Evolutionary conservation across 2,888 invertebrate genomes (phyloP).

Genomic region (Amiota communis): DNA sequence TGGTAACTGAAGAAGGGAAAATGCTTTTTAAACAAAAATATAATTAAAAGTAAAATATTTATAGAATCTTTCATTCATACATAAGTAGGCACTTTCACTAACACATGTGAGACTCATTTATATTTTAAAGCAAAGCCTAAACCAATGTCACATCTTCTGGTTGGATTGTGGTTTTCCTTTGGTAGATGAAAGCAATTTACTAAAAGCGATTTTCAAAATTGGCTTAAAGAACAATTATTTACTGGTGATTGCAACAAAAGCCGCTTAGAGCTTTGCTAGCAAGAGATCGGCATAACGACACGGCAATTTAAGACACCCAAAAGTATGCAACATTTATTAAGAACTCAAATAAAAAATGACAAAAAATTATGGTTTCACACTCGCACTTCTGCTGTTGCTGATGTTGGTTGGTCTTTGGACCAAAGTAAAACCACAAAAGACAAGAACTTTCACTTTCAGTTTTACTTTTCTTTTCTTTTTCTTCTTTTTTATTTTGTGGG

Average conservation of each 20-base stretch:
- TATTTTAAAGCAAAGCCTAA: not conserved
- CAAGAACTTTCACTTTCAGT: no score
- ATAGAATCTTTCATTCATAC: constrained; percentile 34
- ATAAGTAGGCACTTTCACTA: constrained; percentile 1
- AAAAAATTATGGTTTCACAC: not conserved
- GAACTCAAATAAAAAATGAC: not conserved
- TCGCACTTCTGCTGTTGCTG: not conserved
- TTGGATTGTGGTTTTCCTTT: not conserved
- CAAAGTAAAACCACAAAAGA: no score
- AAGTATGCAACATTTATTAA: constrained; percentile 22
- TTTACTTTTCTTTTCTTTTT: no score
- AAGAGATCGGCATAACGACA: not conserved
- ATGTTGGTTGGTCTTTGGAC: no score
- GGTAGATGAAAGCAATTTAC: not conserved
- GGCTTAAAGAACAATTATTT: not conserved
- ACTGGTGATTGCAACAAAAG: not conserved
- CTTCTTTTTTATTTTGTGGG: no score
- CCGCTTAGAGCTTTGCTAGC: not conserved
- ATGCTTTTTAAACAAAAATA: no score
- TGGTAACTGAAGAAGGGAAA: no score
- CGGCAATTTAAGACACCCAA: constrained; percentile 12
- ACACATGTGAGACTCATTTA: not conserved
- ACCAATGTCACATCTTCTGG: not conserved
- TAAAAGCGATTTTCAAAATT: not conserved
- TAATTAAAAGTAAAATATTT: constrained; percentile 48